phyloP scores from a whole-genome alignment of 2,888 invertebrate genomes.

The Hemistola chrysoprasaria region DNA sequence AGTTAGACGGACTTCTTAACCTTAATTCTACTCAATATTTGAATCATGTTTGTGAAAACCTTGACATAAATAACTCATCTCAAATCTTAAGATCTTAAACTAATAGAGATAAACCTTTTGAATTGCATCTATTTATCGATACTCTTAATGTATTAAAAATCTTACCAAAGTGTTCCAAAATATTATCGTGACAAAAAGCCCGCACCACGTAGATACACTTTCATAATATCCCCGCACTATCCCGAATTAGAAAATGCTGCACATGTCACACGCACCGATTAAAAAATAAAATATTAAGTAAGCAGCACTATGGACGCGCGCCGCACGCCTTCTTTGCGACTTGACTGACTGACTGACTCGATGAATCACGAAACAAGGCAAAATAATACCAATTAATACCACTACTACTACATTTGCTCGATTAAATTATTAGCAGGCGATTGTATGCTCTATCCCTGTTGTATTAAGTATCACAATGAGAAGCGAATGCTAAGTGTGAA shows the following conservation, averaged over 20 bases:
- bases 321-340: conserved; percentile 52
- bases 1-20: conserved; percentile 16
- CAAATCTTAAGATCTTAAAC: conserved; percentile 16
- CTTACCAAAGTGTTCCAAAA: not conserved
- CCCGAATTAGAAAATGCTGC: conserved; percentile 42
- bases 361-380: conserved; percentile 73
- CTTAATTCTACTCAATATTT: conserved; percentile 14
- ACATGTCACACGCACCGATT: conserved; percentile 50
- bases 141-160: not conserved
- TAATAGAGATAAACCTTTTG: conserved; percentile 14
- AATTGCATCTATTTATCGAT: not conserved
- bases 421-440: conserved; percentile 44
- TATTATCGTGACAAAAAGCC: too few relatives aligned
- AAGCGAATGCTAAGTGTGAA: conserved; percentile 29
- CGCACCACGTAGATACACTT: conserved; percentile 27
- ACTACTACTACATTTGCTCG: conserved; percentile 49
- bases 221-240: conserved; percentile 41
- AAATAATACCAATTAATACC: conserved; percentile 74
- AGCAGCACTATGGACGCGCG: conserved; percentile 48
- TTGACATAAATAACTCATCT: conserved; percentile 16
- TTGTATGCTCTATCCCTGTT: conserved; percentile 41
- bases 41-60: conserved; percentile 15
- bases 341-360: conserved; percentile 67
- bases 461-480: conserved; percentile 32
- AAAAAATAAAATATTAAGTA: conserved; percentile 44